phyloP scores from a whole-genome alignment of 2,113 vertebrate species.

The Oncorhynchus keta region DNA sequence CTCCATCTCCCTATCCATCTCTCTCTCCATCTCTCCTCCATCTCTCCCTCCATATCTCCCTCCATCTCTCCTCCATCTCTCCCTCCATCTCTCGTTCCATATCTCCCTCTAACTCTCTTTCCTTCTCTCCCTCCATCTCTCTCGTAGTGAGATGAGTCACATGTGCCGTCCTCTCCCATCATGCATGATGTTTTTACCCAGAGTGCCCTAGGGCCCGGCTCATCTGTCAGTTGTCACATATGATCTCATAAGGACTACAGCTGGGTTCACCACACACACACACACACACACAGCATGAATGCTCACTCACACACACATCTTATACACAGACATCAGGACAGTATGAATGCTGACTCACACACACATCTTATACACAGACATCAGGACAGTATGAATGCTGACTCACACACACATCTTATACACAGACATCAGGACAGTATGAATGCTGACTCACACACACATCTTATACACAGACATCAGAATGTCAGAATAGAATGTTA shows the following conservation, averaged over 20 bases:
- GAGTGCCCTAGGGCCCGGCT: slow-evolving; percentile 63
- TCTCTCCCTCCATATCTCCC: not conserved
- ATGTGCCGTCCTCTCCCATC: slow-evolving; percentile 60
- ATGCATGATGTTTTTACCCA: slow-evolving; percentile 55
- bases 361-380: too few relatives aligned
- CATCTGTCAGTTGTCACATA: slow-evolving; percentile 62
- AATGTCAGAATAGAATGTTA: too few relatives aligned
- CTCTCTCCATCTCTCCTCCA: not conserved
- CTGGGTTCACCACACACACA: slow-evolving; percentile 29
- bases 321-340: not conserved
- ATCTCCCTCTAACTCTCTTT: not conserved
- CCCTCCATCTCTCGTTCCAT: not conserved
- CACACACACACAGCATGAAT: not conserved
- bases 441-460: too few relatives aligned
- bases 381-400: too few relatives aligned
- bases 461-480: too few relatives aligned
- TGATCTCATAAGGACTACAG: slow-evolving; percentile 56
- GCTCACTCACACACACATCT: not conserved
- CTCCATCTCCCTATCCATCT: too few relatives aligned
- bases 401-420: too few relatives aligned
- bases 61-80: not conserved
- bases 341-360: not conserved
- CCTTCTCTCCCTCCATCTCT: not conserved
- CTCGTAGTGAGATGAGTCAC: slow-evolving; percentile 57
- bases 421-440: too few relatives aligned